A percentile compares a stretch with the other conserved stretches of the same genome.
phyloP scores from a whole-genome alignment of 1,140 invertebrate genomes.

The Pomacea maculata region DNA sequence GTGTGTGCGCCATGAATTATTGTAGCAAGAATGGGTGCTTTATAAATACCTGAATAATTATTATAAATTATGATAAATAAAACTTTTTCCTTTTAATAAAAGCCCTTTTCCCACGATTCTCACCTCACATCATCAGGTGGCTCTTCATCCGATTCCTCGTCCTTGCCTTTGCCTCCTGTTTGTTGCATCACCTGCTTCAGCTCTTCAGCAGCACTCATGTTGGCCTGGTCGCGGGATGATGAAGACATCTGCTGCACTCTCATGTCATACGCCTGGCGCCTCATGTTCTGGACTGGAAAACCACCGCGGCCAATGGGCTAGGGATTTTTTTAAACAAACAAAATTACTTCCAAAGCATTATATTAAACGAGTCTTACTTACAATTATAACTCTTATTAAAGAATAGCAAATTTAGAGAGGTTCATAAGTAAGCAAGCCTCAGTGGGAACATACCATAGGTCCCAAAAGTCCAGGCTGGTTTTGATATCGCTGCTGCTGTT shows the following conservation, averaged over 20 bases:
- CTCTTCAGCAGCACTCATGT: constrained; percentile 42
- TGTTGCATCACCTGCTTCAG: constrained; percentile 45
- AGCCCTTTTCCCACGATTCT: background rate
- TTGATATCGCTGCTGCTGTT: background rate
- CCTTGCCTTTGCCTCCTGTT: constrained; percentile 13
- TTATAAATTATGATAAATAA: too few relatives aligned
- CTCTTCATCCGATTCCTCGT: constrained; percentile 76
- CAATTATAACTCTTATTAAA: too few relatives aligned
- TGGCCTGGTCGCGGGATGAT: constrained; percentile 34
- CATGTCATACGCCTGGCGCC: constrained; percentile 63
- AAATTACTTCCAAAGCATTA: too few relatives aligned
- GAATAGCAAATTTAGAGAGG: too few relatives aligned
- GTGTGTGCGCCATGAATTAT: too few relatives aligned
- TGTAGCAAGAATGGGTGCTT: too few relatives aligned
- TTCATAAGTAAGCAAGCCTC: too few relatives aligned
- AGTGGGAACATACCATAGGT: too few relatives aligned
- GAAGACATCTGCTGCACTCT: constrained; percentile 54
- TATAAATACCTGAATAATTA: too few relatives aligned
- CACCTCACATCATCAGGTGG: constrained; percentile 87
- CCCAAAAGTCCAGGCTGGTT: too few relatives aligned
- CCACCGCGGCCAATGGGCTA: constrained; percentile 18
- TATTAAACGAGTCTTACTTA: too few relatives aligned
- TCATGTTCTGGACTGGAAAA: constrained; percentile 44
- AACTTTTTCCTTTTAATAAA: background rate
- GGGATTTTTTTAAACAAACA: too few relatives aligned